A percentile compares a stretch with the other conserved stretches of the same genome.
Conservation (phyloP, 2,113 vertebrate species). For the Symphodus melops region DNA sequence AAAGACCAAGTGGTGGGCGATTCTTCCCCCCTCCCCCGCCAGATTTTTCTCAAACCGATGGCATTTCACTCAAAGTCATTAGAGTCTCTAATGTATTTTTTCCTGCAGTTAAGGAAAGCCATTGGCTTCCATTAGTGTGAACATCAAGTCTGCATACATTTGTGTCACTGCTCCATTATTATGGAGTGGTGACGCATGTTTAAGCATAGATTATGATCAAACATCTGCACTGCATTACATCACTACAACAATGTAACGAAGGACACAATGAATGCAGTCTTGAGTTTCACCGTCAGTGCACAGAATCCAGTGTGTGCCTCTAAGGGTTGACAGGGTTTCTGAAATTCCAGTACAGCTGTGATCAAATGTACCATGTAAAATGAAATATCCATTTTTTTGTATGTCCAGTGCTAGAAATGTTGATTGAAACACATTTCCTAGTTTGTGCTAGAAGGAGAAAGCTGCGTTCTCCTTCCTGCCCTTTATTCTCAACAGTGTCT, state of each 20-base stretch:
- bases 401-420: background rate
- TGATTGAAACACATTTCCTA: background rate
- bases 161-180: background rate
- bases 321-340: no score
- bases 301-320: background rate
- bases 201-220: background rate
- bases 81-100: constrained; percentile 12
- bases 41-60: constrained; percentile 9
- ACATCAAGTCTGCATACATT: constrained; percentile 23
- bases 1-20: background rate
- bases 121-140: constrained; percentile 20
- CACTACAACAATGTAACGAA: background rate
- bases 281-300: constrained; percentile 7
- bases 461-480: background rate
- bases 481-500: background rate
- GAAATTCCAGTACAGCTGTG: no score
- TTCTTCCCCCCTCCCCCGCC: background rate
- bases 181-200: constrained; percentile 7
- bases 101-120: constrained; percentile 5
- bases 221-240: constrained; percentile 10
- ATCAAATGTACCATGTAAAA: no score
- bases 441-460: no score
- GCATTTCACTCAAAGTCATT: constrained; percentile 2
- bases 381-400: no score
- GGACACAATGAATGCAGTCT: constrained; percentile 2